Evolutionary conservation across 2,113 vertebrate species (phyloP).

Genomic region (Callopanchax toddi): DNA sequence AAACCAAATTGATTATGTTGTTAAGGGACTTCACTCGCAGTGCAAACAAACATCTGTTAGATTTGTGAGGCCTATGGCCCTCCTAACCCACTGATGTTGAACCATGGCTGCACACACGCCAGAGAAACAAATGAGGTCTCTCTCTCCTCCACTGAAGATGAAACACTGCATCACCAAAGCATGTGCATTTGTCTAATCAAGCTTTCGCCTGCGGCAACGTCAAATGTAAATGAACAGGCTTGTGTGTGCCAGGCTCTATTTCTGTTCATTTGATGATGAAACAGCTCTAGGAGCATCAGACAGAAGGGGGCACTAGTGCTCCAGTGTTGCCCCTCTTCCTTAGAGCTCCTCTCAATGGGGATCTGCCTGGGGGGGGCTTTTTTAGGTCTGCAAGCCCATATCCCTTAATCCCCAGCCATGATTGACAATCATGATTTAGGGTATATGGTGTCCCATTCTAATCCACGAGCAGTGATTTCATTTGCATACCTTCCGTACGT

Average conservation of each 20-base stretch:
- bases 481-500: slow-evolving; percentile 97
- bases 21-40: slow-evolving; percentile 51
- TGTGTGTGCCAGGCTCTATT: slow-evolving; percentile 72
- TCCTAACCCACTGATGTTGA: slow-evolving; percentile 73
- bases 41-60: slow-evolving; percentile 74
- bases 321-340: slow-evolving; percentile 83
- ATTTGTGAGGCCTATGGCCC: slow-evolving; percentile 69
- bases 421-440: slow-evolving; percentile 99
- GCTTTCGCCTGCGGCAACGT: slow-evolving; percentile 68
- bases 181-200: slow-evolving; percentile 78
- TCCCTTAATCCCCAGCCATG: slow-evolving; percentile 99
- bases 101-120: slow-evolving; percentile 63
- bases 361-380: slow-evolving; percentile 91
- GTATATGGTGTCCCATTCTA: slow-evolving; percentile 98
- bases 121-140: slow-evolving; percentile 70
- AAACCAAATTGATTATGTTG: slow-evolving; percentile 64
- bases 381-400: slow-evolving; percentile 99
- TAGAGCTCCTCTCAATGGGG: slow-evolving; percentile 82
- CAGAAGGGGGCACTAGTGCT: slow-evolving; percentile 95
- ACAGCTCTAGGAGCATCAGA: slow-evolving; percentile 38
- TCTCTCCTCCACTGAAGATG: slow-evolving; percentile 73
- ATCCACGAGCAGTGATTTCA: slow-evolving; percentile 99
- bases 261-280: slow-evolving; percentile 68
- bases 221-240: slow-evolving; percentile 73
- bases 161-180: slow-evolving; percentile 79